Conservation (phyloP, 2,113 vertebrate species). For the Brachypodius melanocephalos region DNA sequence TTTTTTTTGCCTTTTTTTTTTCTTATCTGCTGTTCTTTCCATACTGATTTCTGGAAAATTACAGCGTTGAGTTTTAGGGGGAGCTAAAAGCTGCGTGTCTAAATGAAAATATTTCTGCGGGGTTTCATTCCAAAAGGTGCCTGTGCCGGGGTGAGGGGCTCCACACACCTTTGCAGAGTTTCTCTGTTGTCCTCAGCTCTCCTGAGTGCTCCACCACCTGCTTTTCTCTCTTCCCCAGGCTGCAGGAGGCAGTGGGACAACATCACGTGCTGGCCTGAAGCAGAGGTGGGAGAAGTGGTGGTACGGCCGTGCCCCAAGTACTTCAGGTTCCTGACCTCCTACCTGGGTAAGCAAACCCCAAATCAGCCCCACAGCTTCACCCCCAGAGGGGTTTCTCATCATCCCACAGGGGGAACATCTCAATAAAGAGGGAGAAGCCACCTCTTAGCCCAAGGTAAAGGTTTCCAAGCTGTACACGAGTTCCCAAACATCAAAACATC, state of each 20-base stretch:
- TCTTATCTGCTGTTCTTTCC: not conserved
- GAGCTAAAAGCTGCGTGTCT: fast-evolving
- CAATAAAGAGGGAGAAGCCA: not conserved
- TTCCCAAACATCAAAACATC: not conserved
- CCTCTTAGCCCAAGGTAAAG: not conserved
- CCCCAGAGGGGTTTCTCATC: not conserved
- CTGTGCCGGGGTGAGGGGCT: fast-evolving
- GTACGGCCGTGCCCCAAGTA: slow-evolving; percentile 81
- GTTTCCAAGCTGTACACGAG: not conserved
- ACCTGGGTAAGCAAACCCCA: slow-evolving; percentile 66
- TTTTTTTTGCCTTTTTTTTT: not conserved
- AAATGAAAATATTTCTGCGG: not conserved
- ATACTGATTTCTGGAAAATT: not conserved
- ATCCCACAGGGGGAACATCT: not conserved
- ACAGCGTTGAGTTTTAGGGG: not conserved
- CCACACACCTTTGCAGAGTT: not conserved
- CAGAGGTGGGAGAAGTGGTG: slow-evolving; percentile 80
- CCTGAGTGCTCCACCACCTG: fast-evolving
- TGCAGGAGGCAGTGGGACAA: slow-evolving; percentile 89
- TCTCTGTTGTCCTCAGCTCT: not conserved
- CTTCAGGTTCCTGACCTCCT: slow-evolving; percentile 81
- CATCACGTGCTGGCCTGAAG: slow-evolving; percentile 89
- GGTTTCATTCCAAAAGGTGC: not conserved
- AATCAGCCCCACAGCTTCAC: not conserved
- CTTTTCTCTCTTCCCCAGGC: slow-evolving; percentile 68